Percentiles rank a stretch among this genome's conserved stretches.
These are phyloP conservation scores for Mormyrus lacerda DNA, from an alignment of 2,113 vertebrate genomes.

Conservation along the genomic window DNA sequence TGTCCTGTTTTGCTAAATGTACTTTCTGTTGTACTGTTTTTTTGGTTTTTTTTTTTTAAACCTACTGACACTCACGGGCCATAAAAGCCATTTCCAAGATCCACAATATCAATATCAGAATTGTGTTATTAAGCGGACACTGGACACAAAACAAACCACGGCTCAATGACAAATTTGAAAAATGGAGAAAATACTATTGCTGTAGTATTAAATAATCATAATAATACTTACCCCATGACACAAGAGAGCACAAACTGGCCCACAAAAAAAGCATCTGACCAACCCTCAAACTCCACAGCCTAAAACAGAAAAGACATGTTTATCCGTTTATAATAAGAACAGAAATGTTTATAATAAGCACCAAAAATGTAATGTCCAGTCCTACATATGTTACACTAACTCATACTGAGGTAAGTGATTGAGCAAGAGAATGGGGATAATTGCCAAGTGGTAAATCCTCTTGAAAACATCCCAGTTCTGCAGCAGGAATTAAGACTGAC, in stretches of 20 bases:
- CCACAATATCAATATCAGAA: too few relatives aligned
- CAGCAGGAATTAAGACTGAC: background rate
- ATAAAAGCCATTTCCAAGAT: background rate
- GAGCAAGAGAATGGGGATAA: background rate
- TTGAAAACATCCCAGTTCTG: background rate
- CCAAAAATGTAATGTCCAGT: background rate
- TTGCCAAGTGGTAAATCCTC: background rate
- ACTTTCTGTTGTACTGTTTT: background rate
- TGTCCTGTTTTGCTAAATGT: background rate
- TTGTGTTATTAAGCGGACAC: background rate
- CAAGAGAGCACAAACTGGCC: conserved; percentile 67
- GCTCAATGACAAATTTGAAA: background rate
- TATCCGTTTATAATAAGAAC: background rate
- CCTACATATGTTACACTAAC: background rate
- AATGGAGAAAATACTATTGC: background rate
- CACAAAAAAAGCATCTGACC: conserved; percentile 62
- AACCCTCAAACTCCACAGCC: conserved; percentile 68
- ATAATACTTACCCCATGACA: conserved; percentile 68
- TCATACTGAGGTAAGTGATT: background rate
- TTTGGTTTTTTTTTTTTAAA: background rate
- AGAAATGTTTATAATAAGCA: too few relatives aligned
- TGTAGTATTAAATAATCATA: background rate
- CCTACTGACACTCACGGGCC: background rate
- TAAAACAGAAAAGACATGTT: conserved; percentile 40
- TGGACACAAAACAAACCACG: background rate